Evolutionary conservation across 2,888 invertebrate genomes (phyloP).

Genomic region (Tachina fera): DNA sequence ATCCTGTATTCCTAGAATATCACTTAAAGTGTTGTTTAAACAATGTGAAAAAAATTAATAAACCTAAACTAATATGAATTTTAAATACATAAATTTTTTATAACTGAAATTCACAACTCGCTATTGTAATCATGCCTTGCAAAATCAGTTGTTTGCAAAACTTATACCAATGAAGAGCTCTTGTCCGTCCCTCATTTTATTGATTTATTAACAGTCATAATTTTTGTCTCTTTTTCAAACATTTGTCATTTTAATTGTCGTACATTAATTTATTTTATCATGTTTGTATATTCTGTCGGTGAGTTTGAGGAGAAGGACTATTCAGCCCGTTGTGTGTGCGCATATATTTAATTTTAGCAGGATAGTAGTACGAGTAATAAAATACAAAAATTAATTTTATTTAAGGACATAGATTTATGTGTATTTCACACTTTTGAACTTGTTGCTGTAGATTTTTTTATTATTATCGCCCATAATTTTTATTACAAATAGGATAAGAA

Average conservation of each 20-base stretch:
- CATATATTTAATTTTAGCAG: constrained; percentile 11
- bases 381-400: background rate
- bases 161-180: background rate
- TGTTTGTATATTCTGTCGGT: constrained; percentile 25
- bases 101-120: no score
- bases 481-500: constrained; percentile 16
- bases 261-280: constrained; percentile 59
- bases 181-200: constrained; percentile 5
- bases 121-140: background rate
- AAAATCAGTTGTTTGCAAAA: background rate
- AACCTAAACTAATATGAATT: no score
- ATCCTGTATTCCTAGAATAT: no score
- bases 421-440: constrained; percentile 42
- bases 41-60: no score
- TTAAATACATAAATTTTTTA: no score
- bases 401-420: constrained; percentile 52
- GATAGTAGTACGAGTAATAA: background rate
- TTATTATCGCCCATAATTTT: background rate
- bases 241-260: constrained; percentile 68
- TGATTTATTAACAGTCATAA: constrained; percentile 55
- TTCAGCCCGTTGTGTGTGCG: constrained; percentile 31
- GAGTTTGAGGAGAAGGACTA: constrained; percentile 40
- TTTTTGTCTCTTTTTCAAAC: constrained; percentile 47
- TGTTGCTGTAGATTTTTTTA: constrained; percentile 38
- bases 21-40: no score